A percentile compares a stretch with the other conserved stretches of the same genome.
phyloP scores from a whole-genome alignment of 2,888 invertebrate species.

The Monochamus alternatus region DNA sequence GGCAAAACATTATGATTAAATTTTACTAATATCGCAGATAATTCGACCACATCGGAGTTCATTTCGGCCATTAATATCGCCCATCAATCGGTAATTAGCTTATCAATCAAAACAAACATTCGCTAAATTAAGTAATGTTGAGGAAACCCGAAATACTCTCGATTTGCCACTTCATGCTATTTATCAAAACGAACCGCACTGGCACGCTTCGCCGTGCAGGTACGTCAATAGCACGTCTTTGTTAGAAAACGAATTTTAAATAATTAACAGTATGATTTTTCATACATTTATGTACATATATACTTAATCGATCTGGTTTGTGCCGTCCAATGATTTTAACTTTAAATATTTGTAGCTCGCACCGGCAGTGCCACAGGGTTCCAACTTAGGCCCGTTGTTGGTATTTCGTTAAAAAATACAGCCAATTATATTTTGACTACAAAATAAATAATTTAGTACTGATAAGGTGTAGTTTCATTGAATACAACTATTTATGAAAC shows the following conservation, averaged over 20 bases:
- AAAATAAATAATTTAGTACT: too few species aligned
- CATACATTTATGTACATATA: too few species aligned
- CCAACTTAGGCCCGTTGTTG: too few species aligned
- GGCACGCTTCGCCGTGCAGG: not conserved
- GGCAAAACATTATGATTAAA: constrained; percentile 44
- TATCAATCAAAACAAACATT: constrained; percentile 33
- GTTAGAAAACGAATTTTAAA: not conserved
- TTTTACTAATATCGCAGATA: constrained; percentile 32
- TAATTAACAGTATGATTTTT: not conserved
- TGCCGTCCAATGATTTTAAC: too few species aligned
- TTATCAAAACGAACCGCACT: not conserved
- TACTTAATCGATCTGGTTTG: too few species aligned
- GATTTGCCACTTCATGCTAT: constrained; percentile 3
- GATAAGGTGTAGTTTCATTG: too few species aligned
- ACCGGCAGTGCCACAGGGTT: too few species aligned
- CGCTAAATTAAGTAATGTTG: constrained; percentile 16
- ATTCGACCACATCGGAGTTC: constrained; percentile 10
- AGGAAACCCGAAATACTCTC: constrained; percentile 20
- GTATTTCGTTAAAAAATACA: too few species aligned
- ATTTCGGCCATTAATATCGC: constrained; percentile 21
- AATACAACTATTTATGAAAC: too few species aligned
- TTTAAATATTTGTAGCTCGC: too few species aligned
- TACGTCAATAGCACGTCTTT: not conserved
- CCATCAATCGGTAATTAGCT: constrained; percentile 32
- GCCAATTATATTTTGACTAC: too few species aligned